A percentile compares a stretch with the other conserved stretches of the same genome.
Evolutionary conservation across 2,888 invertebrate species (phyloP).

Genomic region (Itoplectis maculator): DNA sequence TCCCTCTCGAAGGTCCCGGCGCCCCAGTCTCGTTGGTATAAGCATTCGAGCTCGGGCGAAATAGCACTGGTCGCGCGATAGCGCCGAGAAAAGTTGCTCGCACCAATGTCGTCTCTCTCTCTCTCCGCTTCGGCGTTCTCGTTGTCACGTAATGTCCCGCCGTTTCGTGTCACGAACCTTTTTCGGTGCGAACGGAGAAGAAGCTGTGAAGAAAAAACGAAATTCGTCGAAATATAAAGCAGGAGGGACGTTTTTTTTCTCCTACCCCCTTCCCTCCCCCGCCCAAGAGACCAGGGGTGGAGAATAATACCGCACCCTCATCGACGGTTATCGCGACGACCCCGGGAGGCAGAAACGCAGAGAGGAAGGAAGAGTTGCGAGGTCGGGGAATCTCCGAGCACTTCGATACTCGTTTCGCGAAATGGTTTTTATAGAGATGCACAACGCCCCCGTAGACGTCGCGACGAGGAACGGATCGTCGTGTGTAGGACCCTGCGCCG

Average conservation of each 20-base stretch:
- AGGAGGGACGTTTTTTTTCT: slow-evolving; percentile 11
- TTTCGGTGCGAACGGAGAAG: background rate
- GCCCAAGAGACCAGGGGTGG: background rate
- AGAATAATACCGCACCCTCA: slow-evolving; percentile 56
- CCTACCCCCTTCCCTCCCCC: no score
- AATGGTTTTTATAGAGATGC: slow-evolving; percentile 59
- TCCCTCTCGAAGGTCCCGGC: slow-evolving; percentile 7
- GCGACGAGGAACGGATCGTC: background rate
- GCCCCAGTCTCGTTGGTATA: slow-evolving; percentile 18
- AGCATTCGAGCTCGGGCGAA: slow-evolving; percentile 28
- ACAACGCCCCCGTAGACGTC: background rate
- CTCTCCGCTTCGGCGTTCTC: slow-evolving; percentile 33
- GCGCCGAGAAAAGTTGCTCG: slow-evolving; percentile 57
- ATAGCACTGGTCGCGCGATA: slow-evolving; percentile 48
- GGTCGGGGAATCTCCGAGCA: slow-evolving; percentile 49
- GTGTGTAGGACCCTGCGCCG: background rate
- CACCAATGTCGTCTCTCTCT: slow-evolving; percentile 45
- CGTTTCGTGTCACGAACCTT: slow-evolving; percentile 42
- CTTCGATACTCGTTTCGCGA: slow-evolving; percentile 60
- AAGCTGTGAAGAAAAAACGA: background rate
- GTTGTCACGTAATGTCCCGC: slow-evolving; percentile 44
- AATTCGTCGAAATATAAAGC: slow-evolving; percentile 7
- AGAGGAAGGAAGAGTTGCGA: slow-evolving; percentile 29
- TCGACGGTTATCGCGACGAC: slow-evolving; percentile 55
- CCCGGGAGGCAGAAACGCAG: slow-evolving; percentile 17